These are phyloP conservation scores for Epicampocera succincta DNA, from an alignment of 2,888 invertebrate genomes.

Conservation along the genomic window DNA sequence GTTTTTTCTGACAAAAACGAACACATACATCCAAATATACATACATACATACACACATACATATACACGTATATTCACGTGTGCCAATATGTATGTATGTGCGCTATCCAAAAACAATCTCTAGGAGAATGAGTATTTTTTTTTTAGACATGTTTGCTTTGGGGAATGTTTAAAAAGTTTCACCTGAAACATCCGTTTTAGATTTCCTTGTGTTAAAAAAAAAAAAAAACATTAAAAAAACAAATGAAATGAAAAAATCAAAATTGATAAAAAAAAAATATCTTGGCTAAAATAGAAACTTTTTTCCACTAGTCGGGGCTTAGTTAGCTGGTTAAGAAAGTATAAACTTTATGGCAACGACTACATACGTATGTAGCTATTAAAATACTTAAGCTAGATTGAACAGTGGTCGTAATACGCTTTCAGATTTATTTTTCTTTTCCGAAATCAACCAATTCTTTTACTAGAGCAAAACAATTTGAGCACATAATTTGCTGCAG, in stretches of 20 bases:
- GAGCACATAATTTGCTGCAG: no score
- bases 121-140: background rate
- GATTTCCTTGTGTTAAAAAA: conserved; percentile 50
- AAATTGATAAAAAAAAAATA: conserved; percentile 39
- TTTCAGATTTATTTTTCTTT: no score
- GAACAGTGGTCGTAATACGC: no score
- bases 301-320: conserved; percentile 22
- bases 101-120: no score
- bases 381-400: no score
- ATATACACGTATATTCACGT: conserved; percentile 12
- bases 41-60: background rate
- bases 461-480: no score
- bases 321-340: conserved; percentile 45
- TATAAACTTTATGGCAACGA: conserved; percentile 22
- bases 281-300: conserved; percentile 2
- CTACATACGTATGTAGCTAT: background rate
- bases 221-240: background rate
- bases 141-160: conserved; percentile 40
- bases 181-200: conserved; percentile 64
- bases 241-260: conserved; percentile 4
- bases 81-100: background rate
- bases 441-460: no score
- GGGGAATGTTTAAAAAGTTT: conserved; percentile 62
- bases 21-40: background rate
- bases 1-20: background rate